A percentile compares a stretch with the other conserved stretches of the same genome.
Evolutionary conservation across 37 sponge, comb jelly and placozoan species (phyloP).

Genomic region (Dysidea cf. avara): DNA sequence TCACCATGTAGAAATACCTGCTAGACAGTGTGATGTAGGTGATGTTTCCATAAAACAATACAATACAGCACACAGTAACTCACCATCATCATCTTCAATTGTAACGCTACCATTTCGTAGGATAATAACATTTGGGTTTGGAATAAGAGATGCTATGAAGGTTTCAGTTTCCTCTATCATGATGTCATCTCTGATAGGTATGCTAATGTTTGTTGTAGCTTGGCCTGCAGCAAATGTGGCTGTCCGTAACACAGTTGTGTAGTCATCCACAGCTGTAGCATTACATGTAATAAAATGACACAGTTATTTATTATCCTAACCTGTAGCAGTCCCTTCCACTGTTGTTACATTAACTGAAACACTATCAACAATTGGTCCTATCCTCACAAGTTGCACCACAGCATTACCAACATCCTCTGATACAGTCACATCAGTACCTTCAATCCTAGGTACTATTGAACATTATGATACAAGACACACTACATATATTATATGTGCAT

Average conservation of each 20-base stretch:
- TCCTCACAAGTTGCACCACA: too few species aligned
- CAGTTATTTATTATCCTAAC: neutral
- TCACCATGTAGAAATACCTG: too few species aligned
- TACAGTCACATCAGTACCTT: too few species aligned
- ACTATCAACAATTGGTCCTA: too few species aligned
- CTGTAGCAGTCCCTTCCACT: constrained; percentile 24
- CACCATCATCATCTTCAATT: constrained; percentile 39
- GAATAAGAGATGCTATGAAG: constrained; percentile 18
- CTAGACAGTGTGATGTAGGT: too few species aligned
- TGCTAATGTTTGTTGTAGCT: neutral
- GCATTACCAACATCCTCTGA: too few species aligned
- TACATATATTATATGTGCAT: neutral
- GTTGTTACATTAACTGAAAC: too few species aligned
- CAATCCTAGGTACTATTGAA: constrained; percentile 16
- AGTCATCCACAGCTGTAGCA: constrained; percentile 25
- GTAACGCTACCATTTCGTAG: neutral
- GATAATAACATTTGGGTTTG: neutral
- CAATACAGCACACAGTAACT: too few species aligned
- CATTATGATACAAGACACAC: neutral
- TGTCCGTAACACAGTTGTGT: neutral
- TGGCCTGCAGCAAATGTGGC: constrained; percentile 36
- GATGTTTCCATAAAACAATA: too few species aligned
- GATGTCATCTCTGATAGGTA: constrained; percentile 18
- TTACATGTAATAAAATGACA: too few species aligned
- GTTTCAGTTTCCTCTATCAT: neutral